Evolutionary conservation across 2,113 vertebrate genomes (phyloP), one percentile per base, ranked within the genome.

Genomic region (Datnioides undecimradiatus): DNA sequence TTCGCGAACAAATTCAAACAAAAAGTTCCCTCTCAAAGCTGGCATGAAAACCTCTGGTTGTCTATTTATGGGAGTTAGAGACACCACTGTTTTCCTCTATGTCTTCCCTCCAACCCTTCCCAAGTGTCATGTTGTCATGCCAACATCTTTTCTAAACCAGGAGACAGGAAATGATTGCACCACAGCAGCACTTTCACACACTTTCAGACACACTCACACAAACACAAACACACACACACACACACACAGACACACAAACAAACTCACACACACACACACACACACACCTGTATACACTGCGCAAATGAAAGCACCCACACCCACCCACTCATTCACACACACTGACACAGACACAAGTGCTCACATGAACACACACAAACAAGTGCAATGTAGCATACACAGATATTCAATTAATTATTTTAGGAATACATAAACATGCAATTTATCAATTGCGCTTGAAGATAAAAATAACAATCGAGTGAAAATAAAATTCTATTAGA

Each of bases 61-160:
- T 90, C 79, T 83, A 80, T 88, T 85, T 82, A 76, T 82, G 77
- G 67, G 52, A 58, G 36, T 70, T 46, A 55, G 54, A 78, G 46
- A 64, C 54, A 86, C 51, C 46, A 16, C 49, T 55, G 75, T 69
- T 84, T 87, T 73, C 48, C 48, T 86, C 29, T 55, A 55, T 88
- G 74, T 84, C 79, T 83, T 60, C 54, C 83, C 74, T 84, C 43
- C 70, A 79, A 79, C 67, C 75, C 46, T 73, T 87, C 84, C 84
- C 83, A 74, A 73, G 81, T 91, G 77, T 90, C 86, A 88, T 78
- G 84, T 90, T 86, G 88, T 90, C 86, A 90, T 90, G 87, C 84
- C 87, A 88, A 91, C 85, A 78, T 71, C 65, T 75, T 73, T 80
- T 80, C 77, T 68, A 48, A 83, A 73, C 78, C 74, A 82, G 58